Conservation (phyloP, 2,113 vertebrate species). For the Miniopterus natalensis region DNA sequence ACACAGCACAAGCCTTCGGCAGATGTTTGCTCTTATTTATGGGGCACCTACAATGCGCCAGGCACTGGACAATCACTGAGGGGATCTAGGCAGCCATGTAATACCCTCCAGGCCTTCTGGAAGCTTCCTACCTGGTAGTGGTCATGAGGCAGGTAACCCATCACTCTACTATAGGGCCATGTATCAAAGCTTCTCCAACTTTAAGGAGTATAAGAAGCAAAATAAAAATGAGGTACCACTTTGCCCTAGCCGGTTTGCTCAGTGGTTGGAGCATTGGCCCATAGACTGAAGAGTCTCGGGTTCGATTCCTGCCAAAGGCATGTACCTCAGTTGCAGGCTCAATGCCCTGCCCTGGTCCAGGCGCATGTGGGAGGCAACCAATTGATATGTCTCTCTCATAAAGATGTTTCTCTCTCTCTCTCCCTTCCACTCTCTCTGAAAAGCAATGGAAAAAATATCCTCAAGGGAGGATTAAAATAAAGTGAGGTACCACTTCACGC, state of each 20-base stretch:
- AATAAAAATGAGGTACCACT: not conserved
- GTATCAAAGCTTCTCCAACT: not conserved
- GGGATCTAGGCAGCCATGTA: not conserved
- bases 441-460: no score
- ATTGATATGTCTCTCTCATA: no score
- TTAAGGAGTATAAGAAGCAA: not conserved
- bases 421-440: no score
- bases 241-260: not conserved
- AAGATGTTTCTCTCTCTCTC: no score
- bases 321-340: no score
- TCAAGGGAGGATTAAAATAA: no score
- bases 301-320: no score
- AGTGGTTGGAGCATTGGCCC: no score
- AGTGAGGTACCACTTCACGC: not conserved
- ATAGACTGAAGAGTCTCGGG: no score
- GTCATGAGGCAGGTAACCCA: not conserved
- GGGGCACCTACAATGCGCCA: no score
- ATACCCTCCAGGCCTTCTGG: accelerated
- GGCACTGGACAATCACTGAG: not conserved
- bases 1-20: not conserved
- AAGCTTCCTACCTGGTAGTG: not conserved
- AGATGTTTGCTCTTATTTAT: not conserved
- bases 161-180: not conserved
- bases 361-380: no score
- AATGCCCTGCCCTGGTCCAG: no score